A percentile compares a stretch with the other conserved stretches of the same genome.
Conservation (phyloP, 53 echinoderm and acorn worm species). For the Mesocentrotus franciscanus region DNA sequence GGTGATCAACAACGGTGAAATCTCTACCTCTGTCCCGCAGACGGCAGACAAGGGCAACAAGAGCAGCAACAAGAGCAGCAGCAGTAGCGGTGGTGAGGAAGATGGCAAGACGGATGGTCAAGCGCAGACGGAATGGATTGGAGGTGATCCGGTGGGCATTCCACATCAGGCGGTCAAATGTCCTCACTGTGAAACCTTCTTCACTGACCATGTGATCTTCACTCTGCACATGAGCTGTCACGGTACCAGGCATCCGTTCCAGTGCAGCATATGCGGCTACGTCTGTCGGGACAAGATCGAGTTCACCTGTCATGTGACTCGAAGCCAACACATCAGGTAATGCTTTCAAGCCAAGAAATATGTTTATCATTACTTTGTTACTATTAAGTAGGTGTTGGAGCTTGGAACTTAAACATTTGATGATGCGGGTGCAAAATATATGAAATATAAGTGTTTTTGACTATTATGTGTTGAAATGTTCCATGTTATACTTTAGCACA, state of each 20-base stretch:
- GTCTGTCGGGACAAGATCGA: constrained; percentile 96
- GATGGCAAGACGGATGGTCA: constrained; percentile 78
- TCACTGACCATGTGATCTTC: constrained; percentile 94
- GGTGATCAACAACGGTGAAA: constrained; percentile 47
- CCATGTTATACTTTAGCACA: constrained; percentile 49
- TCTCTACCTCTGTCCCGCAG: constrained; percentile 61
- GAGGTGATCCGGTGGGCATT: constrained; percentile 64
- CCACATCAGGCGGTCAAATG: constrained; percentile 86
- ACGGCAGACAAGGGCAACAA: neutral
- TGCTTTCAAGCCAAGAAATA: constrained; percentile 22
- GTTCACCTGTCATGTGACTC: constrained; percentile 98
- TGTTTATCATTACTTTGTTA: constrained; percentile 3
- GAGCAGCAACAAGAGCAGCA: constrained; percentile 40
- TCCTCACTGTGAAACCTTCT: constrained; percentile 96
- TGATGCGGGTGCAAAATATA: constrained; percentile 68
- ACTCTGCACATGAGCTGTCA: constrained; percentile 99
- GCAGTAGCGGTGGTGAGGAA: constrained; percentile 57
- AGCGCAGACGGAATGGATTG: constrained; percentile 73
- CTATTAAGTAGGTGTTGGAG: constrained; percentile 49
- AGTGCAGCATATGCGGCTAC: constrained; percentile 98
- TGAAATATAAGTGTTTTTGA: constrained; percentile 67
- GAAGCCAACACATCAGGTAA: constrained; percentile 94
- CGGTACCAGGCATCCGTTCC: constrained; percentile 90
- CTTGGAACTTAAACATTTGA: constrained; percentile 48
- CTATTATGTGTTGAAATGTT: constrained; percentile 62